A percentile compares a stretch with the other conserved stretches of the same genome.
Conservation (phyloP, 2,888 invertebrate genomes). For the Papilio elwesi region DNA sequence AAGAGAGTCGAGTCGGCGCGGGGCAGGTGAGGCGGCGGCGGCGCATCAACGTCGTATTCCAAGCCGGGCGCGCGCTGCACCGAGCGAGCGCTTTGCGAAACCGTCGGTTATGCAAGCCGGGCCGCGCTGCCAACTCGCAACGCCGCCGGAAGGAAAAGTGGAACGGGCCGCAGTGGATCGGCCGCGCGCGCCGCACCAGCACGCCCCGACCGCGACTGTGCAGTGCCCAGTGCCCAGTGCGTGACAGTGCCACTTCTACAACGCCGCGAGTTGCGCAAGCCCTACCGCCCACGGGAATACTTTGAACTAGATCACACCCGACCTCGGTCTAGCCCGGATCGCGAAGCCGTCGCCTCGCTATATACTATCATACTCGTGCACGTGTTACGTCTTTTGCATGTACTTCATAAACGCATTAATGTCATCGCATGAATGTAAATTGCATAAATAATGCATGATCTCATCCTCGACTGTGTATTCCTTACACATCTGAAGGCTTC, state of each 20-base stretch:
- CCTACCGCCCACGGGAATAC: slow-evolving; percentile 78
- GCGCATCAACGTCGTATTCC: slow-evolving; percentile 62
- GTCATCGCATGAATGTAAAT: slow-evolving; percentile 37
- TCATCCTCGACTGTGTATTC: slow-evolving; percentile 31
- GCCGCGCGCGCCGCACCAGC: slow-evolving; percentile 79
- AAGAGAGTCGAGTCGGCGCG: slow-evolving; percentile 59
- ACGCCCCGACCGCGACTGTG: slow-evolving; percentile 74
- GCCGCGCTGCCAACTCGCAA: slow-evolving; percentile 82
- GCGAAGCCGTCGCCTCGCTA: slow-evolving; percentile 54
- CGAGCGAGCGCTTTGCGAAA: slow-evolving; percentile 82
- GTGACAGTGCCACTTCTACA: slow-evolving; percentile 82
- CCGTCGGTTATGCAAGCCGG: slow-evolving; percentile 82
- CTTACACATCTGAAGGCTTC: slow-evolving; percentile 25
- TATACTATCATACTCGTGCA: slow-evolving; percentile 47
- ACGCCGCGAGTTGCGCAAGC: slow-evolving; percentile 81
- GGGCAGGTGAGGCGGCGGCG: slow-evolving; percentile 55
- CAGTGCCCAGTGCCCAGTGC: slow-evolving; percentile 80
- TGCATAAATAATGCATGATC: slow-evolving; percentile 38
- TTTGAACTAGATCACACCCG: slow-evolving; percentile 75
- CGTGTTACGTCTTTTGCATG: slow-evolving; percentile 50
- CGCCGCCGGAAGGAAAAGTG: slow-evolving; percentile 83
- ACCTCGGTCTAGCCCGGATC: slow-evolving; percentile 59
- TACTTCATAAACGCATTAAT: slow-evolving; percentile 32
- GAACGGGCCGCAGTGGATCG: slow-evolving; percentile 81
- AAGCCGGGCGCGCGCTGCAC: slow-evolving; percentile 66